Evolutionary conservation across 2,888 invertebrate species (phyloP).

Genomic region (Xylota segnis): DNA sequence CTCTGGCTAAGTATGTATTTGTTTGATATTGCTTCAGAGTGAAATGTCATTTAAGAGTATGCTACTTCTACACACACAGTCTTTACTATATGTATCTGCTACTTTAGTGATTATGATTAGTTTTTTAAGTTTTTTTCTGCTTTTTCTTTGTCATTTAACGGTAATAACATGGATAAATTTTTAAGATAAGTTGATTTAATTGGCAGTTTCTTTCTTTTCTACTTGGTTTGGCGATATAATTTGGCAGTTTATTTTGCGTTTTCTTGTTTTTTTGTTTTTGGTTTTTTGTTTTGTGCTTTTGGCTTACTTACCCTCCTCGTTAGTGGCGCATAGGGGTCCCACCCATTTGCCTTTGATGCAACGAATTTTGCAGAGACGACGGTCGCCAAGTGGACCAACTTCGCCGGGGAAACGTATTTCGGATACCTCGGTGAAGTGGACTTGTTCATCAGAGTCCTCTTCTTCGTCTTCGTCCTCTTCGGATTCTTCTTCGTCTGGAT

Average conservation of each 20-base stretch:
- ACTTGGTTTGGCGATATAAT: conserved; percentile 54
- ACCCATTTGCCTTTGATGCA: conserved; percentile 94
- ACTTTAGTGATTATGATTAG: conserved; percentile 43
- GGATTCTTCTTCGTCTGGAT: conserved; percentile 82
- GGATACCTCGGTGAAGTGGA: conserved; percentile 84
- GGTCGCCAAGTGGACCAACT: conserved; percentile 90
- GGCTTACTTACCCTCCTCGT: conserved; percentile 88
- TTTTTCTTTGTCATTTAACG: conserved; percentile 60
- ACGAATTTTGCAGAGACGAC: conserved; percentile 92
- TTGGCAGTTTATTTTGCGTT: conserved; percentile 66
- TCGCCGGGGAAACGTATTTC: conserved; percentile 89
- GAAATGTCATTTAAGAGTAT: conserved; percentile 50
- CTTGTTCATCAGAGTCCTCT: conserved; percentile 83
- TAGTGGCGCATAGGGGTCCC: conserved; percentile 91
- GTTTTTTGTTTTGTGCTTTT: conserved; percentile 38
- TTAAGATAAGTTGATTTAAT: conserved; percentile 49
- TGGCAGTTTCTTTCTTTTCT: conserved; percentile 50
- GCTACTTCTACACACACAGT: conserved; percentile 68
- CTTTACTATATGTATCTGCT: conserved; percentile 64
- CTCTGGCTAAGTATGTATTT: conserved; percentile 65
- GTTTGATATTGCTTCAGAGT: conserved; percentile 54
- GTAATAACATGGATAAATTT: conserved; percentile 68
- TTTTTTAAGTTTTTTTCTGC: conserved; percentile 38
- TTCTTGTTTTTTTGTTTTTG: conserved; percentile 52
- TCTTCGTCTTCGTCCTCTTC: conserved; percentile 84